phyloP scores from a whole-genome alignment of 2,888 invertebrate species.

The Hypomecis punctinalis region DNA sequence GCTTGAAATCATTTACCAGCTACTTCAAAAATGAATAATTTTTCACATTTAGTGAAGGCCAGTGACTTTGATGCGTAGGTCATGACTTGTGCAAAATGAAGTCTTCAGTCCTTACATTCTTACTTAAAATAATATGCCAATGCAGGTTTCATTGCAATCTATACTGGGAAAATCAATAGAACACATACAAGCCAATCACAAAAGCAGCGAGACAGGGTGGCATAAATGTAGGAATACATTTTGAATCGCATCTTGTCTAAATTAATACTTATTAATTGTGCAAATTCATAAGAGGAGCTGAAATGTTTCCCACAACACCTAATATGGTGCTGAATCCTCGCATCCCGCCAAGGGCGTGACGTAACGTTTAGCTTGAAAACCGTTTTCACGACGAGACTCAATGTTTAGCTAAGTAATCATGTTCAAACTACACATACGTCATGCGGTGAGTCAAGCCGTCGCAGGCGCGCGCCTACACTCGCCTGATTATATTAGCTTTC shows the following conservation, averaged over 20 bases:
- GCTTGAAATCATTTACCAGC: too few relatives aligned
- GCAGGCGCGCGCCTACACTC: background rate
- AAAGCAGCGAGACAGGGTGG: too few relatives aligned
- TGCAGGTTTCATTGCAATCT: too few relatives aligned
- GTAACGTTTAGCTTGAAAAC: constrained; percentile 15
- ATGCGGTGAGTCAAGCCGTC: constrained; percentile 24
- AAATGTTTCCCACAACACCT: background rate
- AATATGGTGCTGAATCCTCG: background rate
- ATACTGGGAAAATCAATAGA: too few relatives aligned
- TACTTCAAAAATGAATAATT: too few relatives aligned
- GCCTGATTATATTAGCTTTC: constrained; percentile 7
- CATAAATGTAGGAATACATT: too few relatives aligned
- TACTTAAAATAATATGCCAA: too few relatives aligned
- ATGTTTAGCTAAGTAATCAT: constrained; percentile 35
- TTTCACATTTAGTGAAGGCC: too few relatives aligned
- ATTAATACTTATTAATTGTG: background rate
- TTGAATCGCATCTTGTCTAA: background rate
- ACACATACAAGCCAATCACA: too few relatives aligned
- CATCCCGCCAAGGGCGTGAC: constrained; percentile 7
- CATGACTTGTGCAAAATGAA: too few relatives aligned
- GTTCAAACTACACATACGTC: constrained; percentile 25
- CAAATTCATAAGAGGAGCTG: background rate
- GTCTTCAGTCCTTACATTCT: too few relatives aligned
- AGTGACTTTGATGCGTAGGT: too few relatives aligned
- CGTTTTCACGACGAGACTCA: constrained; percentile 26